phyloP scores from a whole-genome alignment of 2,113 vertebrate species.

The Nothocercus julius region DNA sequence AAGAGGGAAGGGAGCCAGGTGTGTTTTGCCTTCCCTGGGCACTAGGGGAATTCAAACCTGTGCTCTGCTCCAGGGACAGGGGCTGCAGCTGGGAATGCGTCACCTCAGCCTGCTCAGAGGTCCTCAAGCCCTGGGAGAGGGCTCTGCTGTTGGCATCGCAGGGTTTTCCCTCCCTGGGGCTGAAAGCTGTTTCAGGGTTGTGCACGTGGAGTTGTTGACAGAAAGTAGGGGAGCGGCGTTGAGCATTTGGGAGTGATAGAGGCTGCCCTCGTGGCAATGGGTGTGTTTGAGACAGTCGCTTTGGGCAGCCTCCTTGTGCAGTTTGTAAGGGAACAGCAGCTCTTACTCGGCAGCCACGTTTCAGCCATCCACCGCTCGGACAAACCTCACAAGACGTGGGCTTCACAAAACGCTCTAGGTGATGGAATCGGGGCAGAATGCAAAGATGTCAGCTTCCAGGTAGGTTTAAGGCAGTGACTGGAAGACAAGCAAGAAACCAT shows the following conservation, averaged over 20 bases:
- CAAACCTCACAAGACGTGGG: neutral
- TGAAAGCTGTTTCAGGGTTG: neutral
- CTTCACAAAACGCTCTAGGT: neutral
- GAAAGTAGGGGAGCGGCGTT: neutral
- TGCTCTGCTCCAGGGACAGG: neutral
- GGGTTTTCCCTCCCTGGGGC: neutral
- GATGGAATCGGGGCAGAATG: too few relatives aligned
- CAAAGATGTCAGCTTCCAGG: neutral
- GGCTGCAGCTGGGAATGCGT: neutral
- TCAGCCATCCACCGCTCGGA: too few relatives aligned
- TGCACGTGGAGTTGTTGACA: neutral
- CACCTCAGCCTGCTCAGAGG: neutral
- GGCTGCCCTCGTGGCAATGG: neutral
- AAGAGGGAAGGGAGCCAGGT: neutral
- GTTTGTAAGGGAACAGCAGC: neutral
- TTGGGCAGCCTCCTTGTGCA: neutral
- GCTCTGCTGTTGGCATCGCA: neutral
- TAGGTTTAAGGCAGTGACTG: neutral
- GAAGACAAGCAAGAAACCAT: neutral
- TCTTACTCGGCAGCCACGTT: too few relatives aligned
- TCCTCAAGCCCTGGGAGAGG: too few relatives aligned
- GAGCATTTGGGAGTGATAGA: neutral
- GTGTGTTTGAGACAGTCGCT: neutral
- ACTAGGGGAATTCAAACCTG: fast-evolving
- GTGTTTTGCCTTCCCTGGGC: neutral